These are phyloP conservation scores for Sogatella furcifera DNA, from an alignment of 1,140 invertebrate species.

Conservation along the genomic window DNA sequence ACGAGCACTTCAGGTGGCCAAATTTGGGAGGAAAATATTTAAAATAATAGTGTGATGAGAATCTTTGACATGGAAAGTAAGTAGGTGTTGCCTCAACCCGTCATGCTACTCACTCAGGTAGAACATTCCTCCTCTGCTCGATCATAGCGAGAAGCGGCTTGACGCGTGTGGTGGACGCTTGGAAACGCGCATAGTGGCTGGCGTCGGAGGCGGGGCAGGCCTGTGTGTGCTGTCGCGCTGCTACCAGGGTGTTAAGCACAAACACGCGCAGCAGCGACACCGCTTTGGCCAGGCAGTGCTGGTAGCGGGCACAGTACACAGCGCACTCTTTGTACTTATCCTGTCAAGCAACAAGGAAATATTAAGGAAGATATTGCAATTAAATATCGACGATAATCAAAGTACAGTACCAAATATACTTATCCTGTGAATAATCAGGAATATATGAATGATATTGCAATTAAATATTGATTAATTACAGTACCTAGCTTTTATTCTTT, in stretches of 20 bases:
- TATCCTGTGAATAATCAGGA: too few relatives aligned
- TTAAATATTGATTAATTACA: too few relatives aligned
- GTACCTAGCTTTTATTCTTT: too few relatives aligned
- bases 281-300: slow-evolving; percentile 66
- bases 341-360: slow-evolving; percentile 39
- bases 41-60: too few relatives aligned
- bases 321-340: slow-evolving; percentile 60
- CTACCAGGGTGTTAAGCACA: slow-evolving; percentile 56
- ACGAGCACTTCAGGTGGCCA: too few relatives aligned
- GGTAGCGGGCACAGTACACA: slow-evolving; percentile 59
- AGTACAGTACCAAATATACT: too few relatives aligned
- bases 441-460: too few relatives aligned
- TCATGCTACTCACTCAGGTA: slow-evolving; percentile 20
- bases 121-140: slow-evolving; percentile 15
- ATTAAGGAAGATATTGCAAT: too few relatives aligned
- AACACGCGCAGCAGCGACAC: slow-evolving; percentile 67
- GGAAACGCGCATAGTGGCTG: slow-evolving; percentile 22
- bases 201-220: slow-evolving; percentile 7
- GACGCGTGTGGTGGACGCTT: slow-evolving; percentile 15
- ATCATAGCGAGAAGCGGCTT: slow-evolving; percentile 16
- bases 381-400: too few relatives aligned
- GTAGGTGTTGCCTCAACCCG: too few relatives aligned
- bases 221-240: slow-evolving; percentile 55
- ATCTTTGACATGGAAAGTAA: too few relatives aligned
- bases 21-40: too few relatives aligned